phyloP scores from a whole-genome alignment of 1,140 invertebrate species.

The Whitmania pigra region DNA sequence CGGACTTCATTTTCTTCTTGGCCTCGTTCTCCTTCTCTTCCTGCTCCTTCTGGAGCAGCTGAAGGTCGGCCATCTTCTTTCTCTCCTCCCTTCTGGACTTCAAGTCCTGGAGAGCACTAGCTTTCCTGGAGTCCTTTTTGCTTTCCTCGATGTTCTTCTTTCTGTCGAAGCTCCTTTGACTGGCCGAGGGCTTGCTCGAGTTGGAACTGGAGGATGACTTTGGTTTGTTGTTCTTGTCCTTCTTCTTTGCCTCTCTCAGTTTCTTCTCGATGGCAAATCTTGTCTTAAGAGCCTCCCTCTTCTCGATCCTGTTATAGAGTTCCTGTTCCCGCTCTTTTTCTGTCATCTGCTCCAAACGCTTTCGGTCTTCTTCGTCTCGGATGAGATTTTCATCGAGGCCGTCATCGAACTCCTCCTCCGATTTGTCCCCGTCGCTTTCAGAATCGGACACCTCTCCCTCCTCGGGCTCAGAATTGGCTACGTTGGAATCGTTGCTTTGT shows the following conservation, averaged over 20 bases:
- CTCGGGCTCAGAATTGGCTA: conserved; percentile 53
- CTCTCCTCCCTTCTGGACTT: conserved; percentile 78
- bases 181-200: conserved; percentile 40
- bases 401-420: conserved; percentile 59
- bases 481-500: conserved; percentile 47
- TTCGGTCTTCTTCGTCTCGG: conserved; percentile 87
- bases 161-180: conserved; percentile 70
- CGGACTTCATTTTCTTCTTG: conserved; percentile 61
- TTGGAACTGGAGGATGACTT: conserved; percentile 32
- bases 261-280: conserved; percentile 95
- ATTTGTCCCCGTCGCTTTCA: conserved; percentile 35
- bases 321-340: conserved; percentile 94
- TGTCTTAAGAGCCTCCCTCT: conserved; percentile 78
- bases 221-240: conserved; percentile 50
- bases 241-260: conserved; percentile 67
- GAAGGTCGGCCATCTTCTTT: conserved; percentile 36
- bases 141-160: conserved; percentile 77
- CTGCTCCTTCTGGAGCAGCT: conserved; percentile 39
- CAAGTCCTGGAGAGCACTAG: conserved; percentile 76
- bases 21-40: conserved; percentile 37
- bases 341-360: conserved; percentile 74
- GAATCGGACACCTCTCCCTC: conserved; percentile 55
- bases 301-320: conserved; percentile 87
- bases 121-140: conserved; percentile 63
- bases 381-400: conserved; percentile 91